Percentiles rank a stretch among this genome's conserved stretches.
phyloP scores from a whole-genome alignment of 2,888 invertebrate species.

The Chrysotoxum bicinctum region DNA sequence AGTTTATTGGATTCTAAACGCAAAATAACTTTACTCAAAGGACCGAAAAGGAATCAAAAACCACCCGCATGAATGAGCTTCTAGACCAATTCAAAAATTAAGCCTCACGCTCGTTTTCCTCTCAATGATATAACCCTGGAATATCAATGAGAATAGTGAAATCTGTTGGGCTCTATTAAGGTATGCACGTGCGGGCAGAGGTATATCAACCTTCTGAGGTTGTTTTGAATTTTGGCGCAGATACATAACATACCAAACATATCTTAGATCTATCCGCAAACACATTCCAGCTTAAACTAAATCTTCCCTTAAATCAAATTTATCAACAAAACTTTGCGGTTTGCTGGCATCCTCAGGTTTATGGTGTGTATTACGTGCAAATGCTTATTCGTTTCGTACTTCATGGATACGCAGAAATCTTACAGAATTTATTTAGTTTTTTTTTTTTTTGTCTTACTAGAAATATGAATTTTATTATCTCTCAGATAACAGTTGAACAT shows the following conservation, averaged over 20 bases:
- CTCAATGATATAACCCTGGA: slow-evolving; percentile 47
- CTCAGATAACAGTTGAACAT: neutral
- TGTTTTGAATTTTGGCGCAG: slow-evolving; percentile 24
- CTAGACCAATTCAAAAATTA: slow-evolving; percentile 44
- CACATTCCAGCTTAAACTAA: slow-evolving; percentile 9
- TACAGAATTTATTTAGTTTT: neutral
- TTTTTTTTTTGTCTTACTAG: neutral
- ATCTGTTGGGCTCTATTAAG: neutral
- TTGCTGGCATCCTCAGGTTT: slow-evolving; percentile 1
- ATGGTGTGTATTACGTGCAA: neutral
- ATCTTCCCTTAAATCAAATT: slow-evolving; percentile 53
- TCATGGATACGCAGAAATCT: slow-evolving; percentile 21
- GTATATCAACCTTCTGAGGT: neutral
- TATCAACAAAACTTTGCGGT: slow-evolving; percentile 49
- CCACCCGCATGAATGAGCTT: slow-evolving; percentile 23
- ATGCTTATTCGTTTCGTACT: slow-evolving; percentile 11
- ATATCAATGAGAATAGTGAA: slow-evolving; percentile 54
- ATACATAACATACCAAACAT: slow-evolving; percentile 6
- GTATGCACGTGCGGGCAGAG: neutral
- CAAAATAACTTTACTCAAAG: neutral
- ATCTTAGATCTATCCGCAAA: slow-evolving; percentile 14
- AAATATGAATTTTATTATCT: slow-evolving; percentile 6
- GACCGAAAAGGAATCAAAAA: slow-evolving; percentile 7
- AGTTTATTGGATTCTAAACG: neutral
- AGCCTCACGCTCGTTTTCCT: slow-evolving; percentile 51